Evolutionary conservation across 2,797 vertebrate species (phyloP), one percentile per base, ranked within the genome.

Genomic region (Chaenodraco wilsoni): DNA sequence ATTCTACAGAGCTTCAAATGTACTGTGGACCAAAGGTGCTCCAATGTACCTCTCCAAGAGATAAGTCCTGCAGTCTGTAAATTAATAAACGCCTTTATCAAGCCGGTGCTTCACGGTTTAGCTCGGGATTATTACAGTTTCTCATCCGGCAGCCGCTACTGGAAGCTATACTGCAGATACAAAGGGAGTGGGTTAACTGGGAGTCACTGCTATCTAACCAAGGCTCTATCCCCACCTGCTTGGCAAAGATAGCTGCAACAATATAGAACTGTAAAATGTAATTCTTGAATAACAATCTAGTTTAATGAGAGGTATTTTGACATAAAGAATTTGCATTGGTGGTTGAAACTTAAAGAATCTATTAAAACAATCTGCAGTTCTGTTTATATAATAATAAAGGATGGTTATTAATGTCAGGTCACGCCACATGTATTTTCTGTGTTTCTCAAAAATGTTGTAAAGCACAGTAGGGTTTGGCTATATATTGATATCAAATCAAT

Each of bases 11-110:
- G 60, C 56, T 66, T 66, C 72, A 52, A 78, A 41, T 3, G 17
- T 72, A 75, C 78, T 65, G 74, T 67, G 69, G 78, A 71, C 60
- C 69, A 43, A 78, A 82, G 66, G 67, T 83, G 65, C 79, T 74
- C 33, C 40, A 79, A 76, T 70, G 65, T 57, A 72, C 44, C 51
- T 9, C 52, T 69, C 48, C 68, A 3, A 59, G n/a, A 69, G 78
- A 86, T 79, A 83, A 83, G 46, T 76, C 66, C 67, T n/a, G 13
- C 31, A 6, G 67, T 61, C 65, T 60, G 67, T 75, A 65, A 81
- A 78, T 75, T 86, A 83, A 84, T 74, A 84, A 84, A 81, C 2
- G 2, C 55, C 50, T 69, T 77, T 79, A 83, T 85, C 81, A 37
- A 17, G 6, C 63, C 46, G 40, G 37, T 56, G 43, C 76, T 79